Evolutionary conservation across 2,113 vertebrate genomes (phyloP), one percentile per base, ranked within the genome.

Genomic region (Paraplagusia blochii): DNA sequence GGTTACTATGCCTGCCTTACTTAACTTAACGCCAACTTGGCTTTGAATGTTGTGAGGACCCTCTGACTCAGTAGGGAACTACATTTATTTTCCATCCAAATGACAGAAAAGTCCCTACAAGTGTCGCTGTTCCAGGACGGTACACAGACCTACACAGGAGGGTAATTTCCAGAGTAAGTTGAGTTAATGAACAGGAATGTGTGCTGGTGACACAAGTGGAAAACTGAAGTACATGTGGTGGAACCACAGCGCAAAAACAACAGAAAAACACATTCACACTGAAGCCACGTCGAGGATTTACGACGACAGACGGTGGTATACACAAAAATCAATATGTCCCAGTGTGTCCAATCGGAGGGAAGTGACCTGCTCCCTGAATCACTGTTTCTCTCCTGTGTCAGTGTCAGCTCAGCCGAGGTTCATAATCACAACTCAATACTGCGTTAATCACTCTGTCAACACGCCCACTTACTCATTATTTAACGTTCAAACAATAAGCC

Each of bases 371-470:
- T 9, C 8, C 15, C 36, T 29, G 42, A 71, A 38, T 40, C 55
- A 50, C 50, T 63, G 9, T 39, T 40, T 14, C 53, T 58, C 19
- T 53, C 38, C 18, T 8, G 58, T 53, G 43, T 50, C 16, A 48
- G 11, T 11, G 33, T 34, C 48, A 51, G 62, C 66, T 62, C 63
- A 63, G 4, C 3, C 57, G 39, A 54, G 44, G 19, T 45, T 9
- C 35, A 63, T 11, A 36, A 48, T 46, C 58, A 55, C 13, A 44
- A 67, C 45, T 63, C 63, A 66, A 15, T 54, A 45, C 58, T 72
- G 58, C 1, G 40, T 72, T 75, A 55, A 61, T 80, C 72, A 61
- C 58, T 64, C 34, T 74, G 51, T 74, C 71, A 79, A 66, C 48
- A 63, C 39, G 50, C 40, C 52, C 49, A 60, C 11, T 35, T 56